phyloP scores from a whole-genome alignment of 1,140 invertebrate genomes.

The Propsilocerus akamusi region DNA sequence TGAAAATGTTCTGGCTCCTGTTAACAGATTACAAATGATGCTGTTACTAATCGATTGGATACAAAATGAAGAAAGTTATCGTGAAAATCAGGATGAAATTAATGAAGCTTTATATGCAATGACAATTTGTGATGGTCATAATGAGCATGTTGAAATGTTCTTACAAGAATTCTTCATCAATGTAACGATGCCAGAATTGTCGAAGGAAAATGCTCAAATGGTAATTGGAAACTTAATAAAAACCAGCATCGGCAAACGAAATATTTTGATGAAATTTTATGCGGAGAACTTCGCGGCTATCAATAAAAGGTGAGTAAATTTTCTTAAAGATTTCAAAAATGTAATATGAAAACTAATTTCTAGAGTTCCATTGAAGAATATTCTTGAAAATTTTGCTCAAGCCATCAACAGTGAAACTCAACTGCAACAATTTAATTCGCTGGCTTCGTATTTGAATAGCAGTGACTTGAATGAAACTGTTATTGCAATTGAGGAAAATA shows the following conservation, averaged over 20 bases:
- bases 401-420: not conserved
- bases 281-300: not conserved
- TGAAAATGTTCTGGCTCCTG: not conserved
- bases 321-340: not conserved
- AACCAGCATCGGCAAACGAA: not conserved
- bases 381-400: not conserved
- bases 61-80: not conserved
- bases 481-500: not conserved
- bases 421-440: not conserved
- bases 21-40: not conserved
- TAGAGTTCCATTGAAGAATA: not conserved
- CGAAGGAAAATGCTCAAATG: not conserved
- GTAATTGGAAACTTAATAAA: not conserved
- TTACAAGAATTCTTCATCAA: not conserved
- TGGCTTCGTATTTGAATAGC: not conserved
- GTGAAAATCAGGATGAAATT: conserved; percentile 1
- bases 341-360: no score
- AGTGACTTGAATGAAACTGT: not conserved
- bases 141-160: not conserved
- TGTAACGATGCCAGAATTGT: not conserved
- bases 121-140: not conserved
- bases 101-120: not conserved
- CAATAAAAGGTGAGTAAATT: not conserved
- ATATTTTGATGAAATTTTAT: not conserved
- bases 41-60: not conserved